Evolutionary conservation across 1,140 invertebrate species (phyloP).

Genomic region (Trichogramma pretiosum): DNA sequence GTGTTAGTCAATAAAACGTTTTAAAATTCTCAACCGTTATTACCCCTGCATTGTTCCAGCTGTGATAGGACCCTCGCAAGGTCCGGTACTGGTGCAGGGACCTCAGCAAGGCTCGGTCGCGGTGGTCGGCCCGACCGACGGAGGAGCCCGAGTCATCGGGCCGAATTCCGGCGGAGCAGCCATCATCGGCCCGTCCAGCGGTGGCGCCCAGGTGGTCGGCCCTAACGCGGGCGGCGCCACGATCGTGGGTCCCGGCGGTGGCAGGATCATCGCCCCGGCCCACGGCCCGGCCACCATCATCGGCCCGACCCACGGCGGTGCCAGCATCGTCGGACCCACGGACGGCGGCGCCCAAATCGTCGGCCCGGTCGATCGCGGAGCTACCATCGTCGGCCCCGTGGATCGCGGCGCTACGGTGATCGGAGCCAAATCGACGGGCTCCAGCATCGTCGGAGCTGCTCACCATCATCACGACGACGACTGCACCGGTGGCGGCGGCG

Average conservation of each 20-base stretch:
- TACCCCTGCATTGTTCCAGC: too few relatives aligned
- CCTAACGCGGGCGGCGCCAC: conserved; percentile 15
- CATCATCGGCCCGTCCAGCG: not conserved
- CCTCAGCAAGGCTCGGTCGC: conserved; percentile 4
- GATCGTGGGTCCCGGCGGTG: conserved; percentile 18
- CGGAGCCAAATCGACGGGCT: conserved; percentile 18
- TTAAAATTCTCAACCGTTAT: too few relatives aligned
- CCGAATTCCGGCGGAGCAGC: not conserved
- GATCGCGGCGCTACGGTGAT: conserved; percentile 18
- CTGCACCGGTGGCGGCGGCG: not conserved
- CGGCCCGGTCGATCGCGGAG: conserved; percentile 16
- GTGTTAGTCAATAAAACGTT: too few relatives aligned
- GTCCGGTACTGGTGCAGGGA: conserved; percentile 11
- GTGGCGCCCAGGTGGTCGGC: not conserved
- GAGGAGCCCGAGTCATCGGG: not conserved
- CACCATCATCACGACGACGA: conserved; percentile 14
- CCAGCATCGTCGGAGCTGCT: conserved; percentile 19
- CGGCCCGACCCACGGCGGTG: not conserved
- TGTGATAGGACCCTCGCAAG: conserved; percentile 1
- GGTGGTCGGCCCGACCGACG: not conserved
- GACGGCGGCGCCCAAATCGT: conserved; percentile 19
- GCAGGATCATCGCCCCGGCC: not conserved
- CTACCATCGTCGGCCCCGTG: conserved; percentile 17
- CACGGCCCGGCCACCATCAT: not conserved
- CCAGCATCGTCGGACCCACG: not conserved